Percentiles rank a stretch among this genome's conserved stretches.
Conservation (phyloP, 2,113 vertebrate species). For the Oreochromis aureus region DNA sequence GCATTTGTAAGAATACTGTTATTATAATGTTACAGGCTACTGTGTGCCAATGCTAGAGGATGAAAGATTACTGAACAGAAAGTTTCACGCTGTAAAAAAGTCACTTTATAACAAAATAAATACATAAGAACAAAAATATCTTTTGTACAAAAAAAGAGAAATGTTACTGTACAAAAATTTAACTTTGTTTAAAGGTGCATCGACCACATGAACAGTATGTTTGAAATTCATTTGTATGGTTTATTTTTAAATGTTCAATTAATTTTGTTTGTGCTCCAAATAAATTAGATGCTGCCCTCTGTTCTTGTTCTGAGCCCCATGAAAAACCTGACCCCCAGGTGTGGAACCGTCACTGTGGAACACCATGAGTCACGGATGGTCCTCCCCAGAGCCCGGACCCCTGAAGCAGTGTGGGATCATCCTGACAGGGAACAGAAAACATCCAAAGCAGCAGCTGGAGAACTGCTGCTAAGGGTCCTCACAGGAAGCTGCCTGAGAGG, state of each 20-base stretch:
- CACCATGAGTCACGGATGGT: background rate
- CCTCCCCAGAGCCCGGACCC: background rate
- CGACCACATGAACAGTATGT: background rate
- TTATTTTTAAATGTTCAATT: background rate
- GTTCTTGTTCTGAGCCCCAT: background rate
- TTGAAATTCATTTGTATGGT: fast-evolving
- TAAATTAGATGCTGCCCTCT: background rate
- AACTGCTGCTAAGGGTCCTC: background rate
- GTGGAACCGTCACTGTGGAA: background rate
- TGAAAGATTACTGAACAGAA: background rate
- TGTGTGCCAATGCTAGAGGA: background rate
- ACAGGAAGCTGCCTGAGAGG: background rate
- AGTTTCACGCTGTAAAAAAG: background rate
- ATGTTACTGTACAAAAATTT: background rate
- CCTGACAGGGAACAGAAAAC: background rate
- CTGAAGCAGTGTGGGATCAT: background rate
- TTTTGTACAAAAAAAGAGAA: background rate
- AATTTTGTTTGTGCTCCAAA: background rate
- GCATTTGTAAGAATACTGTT: background rate
- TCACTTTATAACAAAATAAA: background rate
- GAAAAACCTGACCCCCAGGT: background rate
- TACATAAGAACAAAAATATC: background rate
- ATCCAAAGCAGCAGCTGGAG: background rate
- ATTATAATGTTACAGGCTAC: fast-evolving
- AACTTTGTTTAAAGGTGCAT: background rate